Evolutionary conservation across 2,797 vertebrate species (phyloP).

Genomic region (Monodelphis domestica): DNA sequence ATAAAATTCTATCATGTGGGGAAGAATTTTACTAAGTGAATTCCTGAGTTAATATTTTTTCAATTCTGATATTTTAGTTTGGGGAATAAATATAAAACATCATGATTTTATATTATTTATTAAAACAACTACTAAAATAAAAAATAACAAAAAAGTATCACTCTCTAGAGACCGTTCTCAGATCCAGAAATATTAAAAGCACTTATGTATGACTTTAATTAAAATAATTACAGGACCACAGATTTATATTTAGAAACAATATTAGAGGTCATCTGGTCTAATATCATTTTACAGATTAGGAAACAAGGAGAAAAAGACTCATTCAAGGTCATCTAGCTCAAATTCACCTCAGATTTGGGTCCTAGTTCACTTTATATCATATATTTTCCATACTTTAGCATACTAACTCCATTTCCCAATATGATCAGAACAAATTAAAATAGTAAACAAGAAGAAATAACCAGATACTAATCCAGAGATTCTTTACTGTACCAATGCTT

Average conservation of each 20-base stretch:
- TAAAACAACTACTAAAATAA: neutral
- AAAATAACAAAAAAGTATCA: neutral
- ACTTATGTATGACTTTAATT: neutral
- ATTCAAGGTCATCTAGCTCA: neutral
- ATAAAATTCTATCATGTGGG: neutral
- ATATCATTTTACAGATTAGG: neutral
- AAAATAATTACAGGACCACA: neutral
- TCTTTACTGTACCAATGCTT: neutral
- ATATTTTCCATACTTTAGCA: neutral
- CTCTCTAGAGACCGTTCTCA: neutral
- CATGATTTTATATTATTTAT: neutral
- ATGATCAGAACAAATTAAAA: neutral
- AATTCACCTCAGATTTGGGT: neutral
- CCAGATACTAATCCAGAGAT: neutral
- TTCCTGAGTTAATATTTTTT: neutral
- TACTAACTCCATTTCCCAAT: neutral
- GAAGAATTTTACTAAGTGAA: neutral
- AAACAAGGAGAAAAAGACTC: neutral
- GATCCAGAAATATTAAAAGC: neutral
- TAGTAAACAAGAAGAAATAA: neutral
- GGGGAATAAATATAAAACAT: neutral
- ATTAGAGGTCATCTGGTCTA: neutral
- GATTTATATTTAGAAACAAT: neutral
- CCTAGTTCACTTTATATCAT: neutral
- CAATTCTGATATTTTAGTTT: neutral